Percentiles rank a stretch among this genome's conserved stretches.
Evolutionary conservation across 2,797 vertebrate genomes (phyloP).

Genomic region (Holocentrus rufus): DNA sequence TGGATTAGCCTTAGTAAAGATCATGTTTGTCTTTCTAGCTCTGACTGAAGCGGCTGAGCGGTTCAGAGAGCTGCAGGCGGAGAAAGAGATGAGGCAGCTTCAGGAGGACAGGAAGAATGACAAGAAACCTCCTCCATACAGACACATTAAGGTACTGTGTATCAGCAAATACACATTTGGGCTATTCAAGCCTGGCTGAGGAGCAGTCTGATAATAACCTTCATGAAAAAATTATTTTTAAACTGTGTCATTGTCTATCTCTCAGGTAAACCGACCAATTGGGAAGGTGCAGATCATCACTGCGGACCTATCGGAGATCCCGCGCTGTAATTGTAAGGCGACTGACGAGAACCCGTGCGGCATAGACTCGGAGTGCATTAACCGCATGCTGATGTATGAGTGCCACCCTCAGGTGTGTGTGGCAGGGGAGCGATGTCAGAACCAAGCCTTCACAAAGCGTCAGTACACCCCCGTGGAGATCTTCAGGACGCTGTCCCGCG

Average conservation of each 20-base stretch:
- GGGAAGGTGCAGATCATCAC: slow-evolving; percentile 98
- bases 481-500: slow-evolving; percentile 90
- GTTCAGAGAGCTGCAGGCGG: slow-evolving; percentile 93
- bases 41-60: slow-evolving; percentile 93
- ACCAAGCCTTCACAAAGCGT: slow-evolving; percentile 96
- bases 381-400: slow-evolving; percentile 98
- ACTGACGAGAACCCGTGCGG: slow-evolving; percentile 94
- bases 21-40: slow-evolving; percentile 77
- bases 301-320: slow-evolving; percentile 95
- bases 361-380: slow-evolving; percentile 97
- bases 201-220: neutral
- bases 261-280: slow-evolving; percentile 91
- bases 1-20: neutral
- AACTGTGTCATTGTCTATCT: neutral
- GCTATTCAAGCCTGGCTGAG: neutral
- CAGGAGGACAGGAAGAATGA: slow-evolving; percentile 97
- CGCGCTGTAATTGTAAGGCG: slow-evolving; percentile 96
- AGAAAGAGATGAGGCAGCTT: slow-evolving; percentile 94
- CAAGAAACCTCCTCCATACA: slow-evolving; percentile 97
- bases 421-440: slow-evolving; percentile 92
- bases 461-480: slow-evolving; percentile 94
- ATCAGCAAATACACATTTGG: neutral
- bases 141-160: slow-evolving; percentile 91
- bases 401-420: slow-evolving; percentile 95
- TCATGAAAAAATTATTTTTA: neutral